phyloP scores from a whole-genome alignment of 1,140 invertebrate genomes.

The Ceratina calcarata region DNA sequence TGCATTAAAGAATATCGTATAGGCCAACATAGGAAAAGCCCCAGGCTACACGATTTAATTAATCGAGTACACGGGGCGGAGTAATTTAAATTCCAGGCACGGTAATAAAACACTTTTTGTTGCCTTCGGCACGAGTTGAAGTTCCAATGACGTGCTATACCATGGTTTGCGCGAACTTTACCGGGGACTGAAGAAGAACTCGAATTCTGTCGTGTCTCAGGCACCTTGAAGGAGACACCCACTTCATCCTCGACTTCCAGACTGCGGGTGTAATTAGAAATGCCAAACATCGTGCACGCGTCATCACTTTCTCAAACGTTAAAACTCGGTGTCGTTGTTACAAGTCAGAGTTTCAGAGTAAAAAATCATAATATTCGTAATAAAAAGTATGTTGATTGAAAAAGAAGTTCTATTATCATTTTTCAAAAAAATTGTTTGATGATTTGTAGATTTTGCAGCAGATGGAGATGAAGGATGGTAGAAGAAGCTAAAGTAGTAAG shows the following conservation, averaged over 20 bases:
- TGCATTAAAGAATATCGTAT: too few relatives aligned
- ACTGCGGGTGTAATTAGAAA: conserved; percentile 45
- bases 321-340: too few relatives aligned
- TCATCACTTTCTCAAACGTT: conserved; percentile 26
- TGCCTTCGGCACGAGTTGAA: background rate
- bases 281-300: conserved; percentile 37
- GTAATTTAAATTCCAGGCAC: background rate
- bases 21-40: too few relatives aligned
- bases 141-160: conserved; percentile 34
- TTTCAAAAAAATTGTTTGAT: too few relatives aligned
- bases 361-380: background rate
- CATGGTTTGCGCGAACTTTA: conserved; percentile 42
- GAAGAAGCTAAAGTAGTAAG: too few relatives aligned
- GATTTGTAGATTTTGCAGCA: too few relatives aligned
- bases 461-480: too few relatives aligned
- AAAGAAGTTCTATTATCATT: too few relatives aligned
- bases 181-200: conserved; percentile 34
- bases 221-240: conserved; percentile 33
- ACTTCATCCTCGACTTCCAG: conserved; percentile 30
- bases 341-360: background rate
- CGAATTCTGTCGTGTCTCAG: conserved; percentile 40
- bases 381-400: too few relatives aligned
- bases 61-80: background rate
- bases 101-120: conserved; percentile 22
- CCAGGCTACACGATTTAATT: too few relatives aligned